Base-by-base conservation (phyloP, 2,888 invertebrate genomes). In the Lymantria dispar region DNA sequence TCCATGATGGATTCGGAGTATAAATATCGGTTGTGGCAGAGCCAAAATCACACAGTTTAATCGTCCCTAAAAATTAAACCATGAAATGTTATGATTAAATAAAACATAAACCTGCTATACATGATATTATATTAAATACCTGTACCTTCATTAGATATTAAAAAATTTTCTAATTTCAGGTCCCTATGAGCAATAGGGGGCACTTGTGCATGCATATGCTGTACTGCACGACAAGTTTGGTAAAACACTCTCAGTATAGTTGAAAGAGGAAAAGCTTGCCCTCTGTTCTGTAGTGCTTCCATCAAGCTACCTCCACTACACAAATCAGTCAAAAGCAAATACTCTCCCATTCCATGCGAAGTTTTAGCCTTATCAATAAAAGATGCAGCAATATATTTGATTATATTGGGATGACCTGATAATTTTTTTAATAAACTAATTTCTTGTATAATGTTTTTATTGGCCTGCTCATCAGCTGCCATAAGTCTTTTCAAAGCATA, bases 41-140 rank as follows among this genome's bases (percentile, higher is more conserved):
- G 29, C 99, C 99, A 91, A 99, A 99, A 92, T 99, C 99, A 91
- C 99, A 99, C 58, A 99, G 91, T 85, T 99, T 99, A 44, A 99
- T 94, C 72, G 92, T 85, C 83, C 92, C 92, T 92, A 64, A 50
- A 74, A 75, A 0, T 3, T 40, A 14, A 15, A 3, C 48, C 5
- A 22, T 22, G 22, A 22, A 22, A 22, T 22, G 22, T 22, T 22
- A 22, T 60, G 50, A 43, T 29, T 14, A 14, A 14, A 12, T 13
- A 15, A 5, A 15, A 38, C 15, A 37, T 22, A 14, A 10, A 29
- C 11, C 38, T 45, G 29, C 45, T 22, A 38, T 22, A 45, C 8
- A 45, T 22, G 33, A 33, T 11, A 38, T 5, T 22, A 22, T 33
- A 33, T 10, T 33, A 33, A 33, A 52, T 45, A 38, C 1, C 3